A percentile compares a stretch with the other conserved stretches of the same genome.
Conservation (phyloP, 2,888 invertebrate species). For the Drosophila borealis region DNA sequence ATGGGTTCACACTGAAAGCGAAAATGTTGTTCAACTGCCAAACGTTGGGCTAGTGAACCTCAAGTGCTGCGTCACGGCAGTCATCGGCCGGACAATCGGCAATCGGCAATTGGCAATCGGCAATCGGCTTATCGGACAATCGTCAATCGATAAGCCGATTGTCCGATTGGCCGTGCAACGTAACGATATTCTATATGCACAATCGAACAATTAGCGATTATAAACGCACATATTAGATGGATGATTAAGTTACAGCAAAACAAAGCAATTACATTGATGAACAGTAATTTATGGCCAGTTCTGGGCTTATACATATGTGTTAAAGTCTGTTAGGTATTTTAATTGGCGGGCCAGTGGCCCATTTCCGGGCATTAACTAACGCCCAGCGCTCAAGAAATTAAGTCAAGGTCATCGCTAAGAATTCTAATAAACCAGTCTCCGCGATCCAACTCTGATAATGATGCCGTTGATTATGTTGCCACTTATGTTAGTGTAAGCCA, state of each 20-base stretch:
- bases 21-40: constrained; percentile 67
- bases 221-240: neutral
- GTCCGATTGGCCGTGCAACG: constrained; percentile 6
- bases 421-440: constrained; percentile 12
- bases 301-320: neutral
- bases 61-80: constrained; percentile 19
- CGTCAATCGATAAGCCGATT: constrained; percentile 26
- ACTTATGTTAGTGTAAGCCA: constrained; percentile 1
- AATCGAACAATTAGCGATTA: constrained; percentile 13
- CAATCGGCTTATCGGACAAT: constrained; percentile 1
- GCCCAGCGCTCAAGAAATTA: constrained; percentile 10
- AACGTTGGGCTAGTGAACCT: constrained; percentile 20
- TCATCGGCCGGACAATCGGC: constrained; percentile 9
- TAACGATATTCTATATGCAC: constrained; percentile 6
- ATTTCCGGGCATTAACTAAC: constrained; percentile 1
- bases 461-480: constrained; percentile 1
- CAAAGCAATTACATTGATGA: neutral
- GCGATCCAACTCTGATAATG: neutral
- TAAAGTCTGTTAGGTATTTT: neutral
- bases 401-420: constrained; percentile 29
- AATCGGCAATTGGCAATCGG: constrained; percentile 1
- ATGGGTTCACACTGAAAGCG: constrained; percentile 16
- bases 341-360: neutral
- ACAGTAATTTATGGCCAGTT: neutral
- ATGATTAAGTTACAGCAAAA: neutral